These are phyloP conservation scores for Elgonia sp. DNA, from an alignment of 2,888 invertebrate genomes.

Conservation along the genomic window DNA sequence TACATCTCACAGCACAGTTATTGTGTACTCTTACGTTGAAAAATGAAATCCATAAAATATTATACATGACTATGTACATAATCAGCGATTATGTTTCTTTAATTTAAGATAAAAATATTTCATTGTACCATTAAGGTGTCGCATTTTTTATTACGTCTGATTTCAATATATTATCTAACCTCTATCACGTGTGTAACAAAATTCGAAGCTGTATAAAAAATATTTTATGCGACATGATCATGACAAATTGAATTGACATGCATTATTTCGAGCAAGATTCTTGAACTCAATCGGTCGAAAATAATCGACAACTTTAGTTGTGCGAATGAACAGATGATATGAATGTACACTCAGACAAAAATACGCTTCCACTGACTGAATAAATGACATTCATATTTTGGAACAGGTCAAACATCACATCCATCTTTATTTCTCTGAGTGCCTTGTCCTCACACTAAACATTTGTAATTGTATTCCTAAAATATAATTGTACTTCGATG, in stretches of 20 bases:
- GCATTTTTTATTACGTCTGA: not conserved
- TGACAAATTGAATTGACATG: conserved; percentile 60
- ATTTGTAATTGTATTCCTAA: conserved; percentile 19
- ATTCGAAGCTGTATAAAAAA: conserved; percentile 58
- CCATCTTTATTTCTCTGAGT: too few relatives aligned
- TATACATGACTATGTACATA: not conserved
- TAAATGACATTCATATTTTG: too few relatives aligned
- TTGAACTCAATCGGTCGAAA: not conserved
- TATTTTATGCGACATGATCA: conserved; percentile 50
- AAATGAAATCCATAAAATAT: conserved; percentile 17
- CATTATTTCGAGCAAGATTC: conserved; percentile 48
- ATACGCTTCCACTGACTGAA: not conserved
- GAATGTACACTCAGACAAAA: not conserved
- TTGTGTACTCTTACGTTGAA: conserved; percentile 1
- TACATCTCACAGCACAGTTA: conserved; percentile 38
- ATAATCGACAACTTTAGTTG: too few relatives aligned
- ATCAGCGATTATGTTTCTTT: not conserved
- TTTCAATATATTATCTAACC: conserved; percentile 32
- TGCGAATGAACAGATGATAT: conserved; percentile 1
- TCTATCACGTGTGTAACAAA: conserved; percentile 36
- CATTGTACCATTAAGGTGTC: not conserved
- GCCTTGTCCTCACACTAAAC: conserved; percentile 10
- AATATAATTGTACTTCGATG: conserved; percentile 48
- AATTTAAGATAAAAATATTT: conserved; percentile 14
- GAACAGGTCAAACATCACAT: too few relatives aligned